These are phyloP conservation scores for Cottoperca gobio DNA, from an alignment of 2,797 vertebrate species.

Conservation along the genomic window DNA sequence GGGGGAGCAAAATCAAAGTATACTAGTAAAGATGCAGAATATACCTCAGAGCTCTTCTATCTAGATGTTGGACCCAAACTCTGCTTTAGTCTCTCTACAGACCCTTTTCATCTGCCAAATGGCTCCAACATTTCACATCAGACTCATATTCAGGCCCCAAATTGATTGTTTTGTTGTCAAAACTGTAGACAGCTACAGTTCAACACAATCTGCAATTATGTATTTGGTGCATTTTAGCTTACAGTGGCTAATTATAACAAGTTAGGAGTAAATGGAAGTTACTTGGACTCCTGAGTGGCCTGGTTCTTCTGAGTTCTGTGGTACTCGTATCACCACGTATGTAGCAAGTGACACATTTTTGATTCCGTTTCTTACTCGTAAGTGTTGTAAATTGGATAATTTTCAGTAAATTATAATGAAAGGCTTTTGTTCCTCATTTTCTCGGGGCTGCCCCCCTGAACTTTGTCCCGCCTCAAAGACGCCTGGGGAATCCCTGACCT, in stretches of 20 bases:
- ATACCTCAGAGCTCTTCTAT: conserved; percentile 15
- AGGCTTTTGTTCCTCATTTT: background rate
- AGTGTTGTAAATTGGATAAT: background rate
- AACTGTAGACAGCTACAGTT: background rate
- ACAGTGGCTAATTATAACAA: background rate
- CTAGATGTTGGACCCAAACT: conserved; percentile 11
- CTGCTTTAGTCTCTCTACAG: conserved; percentile 18
- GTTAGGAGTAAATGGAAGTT: background rate
- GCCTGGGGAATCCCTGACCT: conserved; percentile 33
- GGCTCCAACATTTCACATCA: background rate
- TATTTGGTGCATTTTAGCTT: background rate
- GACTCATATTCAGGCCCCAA: background rate
- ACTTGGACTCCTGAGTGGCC: background rate
- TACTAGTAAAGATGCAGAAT: conserved; percentile 45
- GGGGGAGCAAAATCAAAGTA: conserved; percentile 40
- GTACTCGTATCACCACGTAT: background rate
- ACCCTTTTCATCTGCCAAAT: conserved; percentile 10
- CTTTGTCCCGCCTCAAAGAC: background rate
- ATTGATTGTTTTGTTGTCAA: conserved; percentile 3
- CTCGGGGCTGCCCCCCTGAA: background rate
- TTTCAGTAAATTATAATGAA: background rate
- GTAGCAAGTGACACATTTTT: background rate
- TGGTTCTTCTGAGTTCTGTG: background rate
- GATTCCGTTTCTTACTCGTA: background rate
- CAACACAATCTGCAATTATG: background rate